Conservation (phyloP, 1,140 invertebrate genomes). For the Paracyclopina nana region DNA sequence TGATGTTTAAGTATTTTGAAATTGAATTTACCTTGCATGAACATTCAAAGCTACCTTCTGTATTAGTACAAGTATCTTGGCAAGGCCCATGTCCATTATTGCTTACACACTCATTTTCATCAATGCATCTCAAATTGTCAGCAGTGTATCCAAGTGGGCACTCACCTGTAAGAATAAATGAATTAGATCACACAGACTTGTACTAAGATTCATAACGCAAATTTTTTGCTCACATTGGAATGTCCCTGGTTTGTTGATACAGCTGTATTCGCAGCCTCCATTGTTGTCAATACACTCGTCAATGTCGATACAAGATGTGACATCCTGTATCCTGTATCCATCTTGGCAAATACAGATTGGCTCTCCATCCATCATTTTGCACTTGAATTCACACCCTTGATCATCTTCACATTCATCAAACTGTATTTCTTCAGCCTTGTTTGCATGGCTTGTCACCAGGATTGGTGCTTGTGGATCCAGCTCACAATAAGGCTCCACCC, state of each 20-base stretch:
- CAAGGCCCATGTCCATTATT: slow-evolving; percentile 21
- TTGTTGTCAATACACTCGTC: slow-evolving; percentile 26
- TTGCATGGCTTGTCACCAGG: not conserved
- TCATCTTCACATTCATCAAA: not conserved
- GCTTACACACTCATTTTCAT: slow-evolving; percentile 20
- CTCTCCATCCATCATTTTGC: not conserved
- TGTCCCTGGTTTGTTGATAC: slow-evolving; percentile 30
- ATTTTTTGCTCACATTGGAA: slow-evolving; percentile 35
- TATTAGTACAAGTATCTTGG: slow-evolving; percentile 20
- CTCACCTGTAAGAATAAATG: not conserved
- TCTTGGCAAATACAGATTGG: slow-evolving; percentile 48
- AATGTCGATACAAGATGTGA: slow-evolving; percentile 19
- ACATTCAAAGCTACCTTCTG: slow-evolving; percentile 18
- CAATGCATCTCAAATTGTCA: slow-evolving; percentile 26
- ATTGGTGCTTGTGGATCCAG: not conserved
- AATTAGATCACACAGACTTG: not conserved
- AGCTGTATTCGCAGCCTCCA: slow-evolving; percentile 30
- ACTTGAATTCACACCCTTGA: not conserved
- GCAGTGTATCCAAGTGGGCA: slow-evolving; percentile 18
- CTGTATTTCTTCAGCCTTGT: too few relatives aligned
- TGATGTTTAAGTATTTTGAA: not conserved
- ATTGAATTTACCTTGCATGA: slow-evolving; percentile 11
- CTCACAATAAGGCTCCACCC: not conserved
- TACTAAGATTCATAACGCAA: slow-evolving; percentile 24
- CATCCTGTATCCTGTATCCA: slow-evolving; percentile 34